Base-by-base conservation (phyloP, 1,140 invertebrate genomes). In the Tetranychus cinnabarinus region DNA sequence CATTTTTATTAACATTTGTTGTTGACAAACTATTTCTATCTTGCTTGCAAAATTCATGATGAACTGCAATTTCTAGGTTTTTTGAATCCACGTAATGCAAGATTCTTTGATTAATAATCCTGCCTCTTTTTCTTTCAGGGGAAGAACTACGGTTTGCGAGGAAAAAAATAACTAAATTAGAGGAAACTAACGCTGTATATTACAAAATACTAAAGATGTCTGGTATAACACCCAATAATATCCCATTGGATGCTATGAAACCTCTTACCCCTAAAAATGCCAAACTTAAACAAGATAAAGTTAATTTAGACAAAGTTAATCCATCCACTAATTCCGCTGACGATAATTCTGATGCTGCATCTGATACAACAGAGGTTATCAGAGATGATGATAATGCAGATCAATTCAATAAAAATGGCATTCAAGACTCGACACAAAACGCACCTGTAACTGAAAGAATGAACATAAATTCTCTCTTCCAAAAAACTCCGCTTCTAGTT, bases 191-290 rank as follows among this genome's bases (percentile, higher is more conserved):
- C 61, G 63, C 68, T 50, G 66, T 64, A 35, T 68, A 66, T 63
- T 62, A 64, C n/a, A 68, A 69, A 10, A 65, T 71, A 37, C 62
- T 73, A 5, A 64, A 68, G 61, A 63, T 61, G 56, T 66, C 69
- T 59, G 70, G 70, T 67, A 67, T 67, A 42, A 59, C 61, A 6
- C 58, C 65, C 31, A 59, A 36, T 35, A 15, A 60, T 37, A 57
- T 61, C 12, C 57, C 60, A 36, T 50, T 58, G 5, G 60, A 58
- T 33, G 15, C 62, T 33, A 61, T 59, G 62, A 56, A 58, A 31
- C 55, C 36, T 31, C 60, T 56, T 55, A 4, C 55, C 4, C 36
- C 45, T 15, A 67, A 68, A 56, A 67, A 68, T 39, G 59, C 63
- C 37, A 59, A 42, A 42, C 10, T 10, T 42, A 42, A 5, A 10